Percentiles rank a stretch among this genome's conserved stretches.
Conservation (phyloP, 1,140 invertebrate genomes). For the Physella acuta region DNA sequence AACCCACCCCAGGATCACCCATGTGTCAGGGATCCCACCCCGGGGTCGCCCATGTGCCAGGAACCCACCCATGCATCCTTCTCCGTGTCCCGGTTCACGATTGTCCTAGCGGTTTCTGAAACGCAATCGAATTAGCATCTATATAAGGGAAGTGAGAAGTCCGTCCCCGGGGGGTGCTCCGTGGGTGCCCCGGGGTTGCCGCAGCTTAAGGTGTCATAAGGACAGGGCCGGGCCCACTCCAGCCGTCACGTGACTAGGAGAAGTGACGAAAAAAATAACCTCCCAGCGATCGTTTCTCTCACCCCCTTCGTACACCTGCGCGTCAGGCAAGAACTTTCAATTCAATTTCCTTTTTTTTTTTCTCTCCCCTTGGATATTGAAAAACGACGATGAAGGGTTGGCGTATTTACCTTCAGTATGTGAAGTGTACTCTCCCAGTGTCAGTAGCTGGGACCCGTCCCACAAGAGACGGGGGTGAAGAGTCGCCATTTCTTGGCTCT, state of each 20-base stretch:
- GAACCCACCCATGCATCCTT: no score
- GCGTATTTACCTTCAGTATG: neutral
- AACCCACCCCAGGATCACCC: no score
- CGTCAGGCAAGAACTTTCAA: neutral
- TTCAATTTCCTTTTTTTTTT: constrained; percentile 8
- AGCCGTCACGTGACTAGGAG: neutral
- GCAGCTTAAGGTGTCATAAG: neutral
- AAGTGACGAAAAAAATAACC: neutral
- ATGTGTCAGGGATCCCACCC: no score
- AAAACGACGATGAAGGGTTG: neutral
- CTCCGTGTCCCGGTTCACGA: no score
- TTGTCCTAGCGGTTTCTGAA: neutral
- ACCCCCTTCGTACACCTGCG: neutral
- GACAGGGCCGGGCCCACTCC: neutral
- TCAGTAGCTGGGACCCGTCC: neutral
- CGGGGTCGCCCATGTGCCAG: no score
- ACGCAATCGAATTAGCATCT: constrained; percentile 10
- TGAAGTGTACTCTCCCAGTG: constrained; percentile 9
- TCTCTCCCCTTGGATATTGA: neutral
- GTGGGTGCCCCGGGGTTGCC: neutral
- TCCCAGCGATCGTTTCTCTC: no score
- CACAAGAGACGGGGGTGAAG: neutral
- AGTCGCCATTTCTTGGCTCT: neutral
- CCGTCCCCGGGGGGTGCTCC: neutral
- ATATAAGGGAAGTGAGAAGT: neutral